Conservation (phyloP, 1,140 invertebrate species). For the Zaprionus gabonicus region DNA sequence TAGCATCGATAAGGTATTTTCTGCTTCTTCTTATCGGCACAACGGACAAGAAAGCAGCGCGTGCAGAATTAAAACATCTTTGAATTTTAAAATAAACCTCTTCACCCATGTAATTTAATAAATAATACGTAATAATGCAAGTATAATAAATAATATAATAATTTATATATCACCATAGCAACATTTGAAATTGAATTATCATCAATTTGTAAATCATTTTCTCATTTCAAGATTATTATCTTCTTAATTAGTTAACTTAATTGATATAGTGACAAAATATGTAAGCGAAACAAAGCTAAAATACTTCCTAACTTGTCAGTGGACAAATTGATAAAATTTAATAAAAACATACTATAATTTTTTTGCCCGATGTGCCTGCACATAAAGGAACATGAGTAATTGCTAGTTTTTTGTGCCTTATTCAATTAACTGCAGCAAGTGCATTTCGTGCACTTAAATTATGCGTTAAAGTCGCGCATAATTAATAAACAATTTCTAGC, state of each 20-base stretch:
- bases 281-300: slow-evolving; percentile 1
- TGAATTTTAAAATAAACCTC: too few relatives aligned
- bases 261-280: neutral
- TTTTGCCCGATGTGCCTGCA: slow-evolving; percentile 17
- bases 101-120: too few relatives aligned
- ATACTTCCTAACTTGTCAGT: slow-evolving; percentile 16
- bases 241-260: too few relatives aligned
- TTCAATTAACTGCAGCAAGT: slow-evolving; percentile 62
- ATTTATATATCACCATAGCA: neutral
- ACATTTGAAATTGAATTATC: neutral
- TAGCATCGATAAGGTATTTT: too few relatives aligned
- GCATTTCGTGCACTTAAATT: slow-evolving; percentile 60
- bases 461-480: slow-evolving; percentile 47
- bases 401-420: slow-evolving; percentile 37
- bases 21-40: too few relatives aligned
- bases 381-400: slow-evolving; percentile 58
- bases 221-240: too few relatives aligned
- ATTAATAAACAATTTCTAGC: slow-evolving; percentile 39
- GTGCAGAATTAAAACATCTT: too few relatives aligned
- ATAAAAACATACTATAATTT: slow-evolving; percentile 27
- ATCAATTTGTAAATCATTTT: neutral
- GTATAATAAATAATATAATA: too few relatives aligned
- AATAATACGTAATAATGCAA: too few relatives aligned
- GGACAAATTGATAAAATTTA: slow-evolving; percentile 15
- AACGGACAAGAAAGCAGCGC: too few relatives aligned